phyloP scores from a whole-genome alignment of 2,797 vertebrate species.

The Ctenopoma multispine region DNA sequence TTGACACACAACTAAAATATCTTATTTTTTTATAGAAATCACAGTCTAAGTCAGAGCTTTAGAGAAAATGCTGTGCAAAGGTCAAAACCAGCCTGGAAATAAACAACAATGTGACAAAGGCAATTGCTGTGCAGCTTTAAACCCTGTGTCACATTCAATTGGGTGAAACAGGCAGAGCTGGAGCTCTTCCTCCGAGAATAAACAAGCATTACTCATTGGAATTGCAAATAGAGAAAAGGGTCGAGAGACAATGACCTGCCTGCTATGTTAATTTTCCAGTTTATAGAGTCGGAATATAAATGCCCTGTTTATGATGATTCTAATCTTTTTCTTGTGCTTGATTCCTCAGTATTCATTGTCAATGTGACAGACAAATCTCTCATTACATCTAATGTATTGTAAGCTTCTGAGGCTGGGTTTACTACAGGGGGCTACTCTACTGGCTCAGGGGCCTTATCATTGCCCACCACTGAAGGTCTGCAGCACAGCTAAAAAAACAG shows the following conservation, averaged over 20 bases:
- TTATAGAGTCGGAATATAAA: constrained; percentile 82
- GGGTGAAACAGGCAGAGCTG: constrained; percentile 59
- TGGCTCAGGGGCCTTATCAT: constrained; percentile 38
- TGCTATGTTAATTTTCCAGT: constrained; percentile 76
- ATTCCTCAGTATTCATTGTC: constrained; percentile 68
- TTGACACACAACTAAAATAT: neutral
- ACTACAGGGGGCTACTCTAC: constrained; percentile 40
- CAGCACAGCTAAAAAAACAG: constrained; percentile 1
- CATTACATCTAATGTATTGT: constrained; percentile 57
- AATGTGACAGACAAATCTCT: constrained; percentile 60
- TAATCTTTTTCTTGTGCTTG: constrained; percentile 68
- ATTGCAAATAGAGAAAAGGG: constrained; percentile 83
- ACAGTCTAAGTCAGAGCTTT: constrained; percentile 8
- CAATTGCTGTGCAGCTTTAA: constrained; percentile 45
- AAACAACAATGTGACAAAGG: constrained; percentile 63
- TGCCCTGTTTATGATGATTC: constrained; percentile 82
- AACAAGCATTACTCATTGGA: constrained; percentile 80
- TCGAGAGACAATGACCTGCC: constrained; percentile 79
- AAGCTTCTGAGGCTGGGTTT: constrained; percentile 40
- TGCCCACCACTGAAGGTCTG: constrained; percentile 18
- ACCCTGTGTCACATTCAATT: constrained; percentile 59
- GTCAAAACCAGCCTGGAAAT: constrained; percentile 33
- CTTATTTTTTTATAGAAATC: constrained; percentile 30
- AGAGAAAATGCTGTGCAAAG: constrained; percentile 38
- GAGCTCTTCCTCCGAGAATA: constrained; percentile 61